phyloP scores from a whole-genome alignment of 2,888 invertebrate species.

The Choreutis nemorana region DNA sequence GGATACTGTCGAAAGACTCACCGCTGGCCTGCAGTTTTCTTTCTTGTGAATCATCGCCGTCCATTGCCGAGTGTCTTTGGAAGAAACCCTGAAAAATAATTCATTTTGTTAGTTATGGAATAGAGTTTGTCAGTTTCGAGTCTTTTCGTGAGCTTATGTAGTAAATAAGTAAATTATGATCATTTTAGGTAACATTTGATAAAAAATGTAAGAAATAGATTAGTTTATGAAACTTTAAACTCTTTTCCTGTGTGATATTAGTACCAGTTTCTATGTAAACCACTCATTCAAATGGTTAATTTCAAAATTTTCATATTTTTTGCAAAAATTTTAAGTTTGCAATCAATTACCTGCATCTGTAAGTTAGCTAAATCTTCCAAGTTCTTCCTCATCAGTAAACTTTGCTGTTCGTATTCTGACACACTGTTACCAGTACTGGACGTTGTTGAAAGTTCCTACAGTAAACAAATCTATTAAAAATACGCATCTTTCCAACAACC shows the following conservation, averaged over 20 bases:
- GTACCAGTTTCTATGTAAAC: no score
- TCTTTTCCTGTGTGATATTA: no score
- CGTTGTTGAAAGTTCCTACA: conserved; percentile 55
- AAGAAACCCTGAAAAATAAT: conserved; percentile 44
- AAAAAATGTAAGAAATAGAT: neutral
- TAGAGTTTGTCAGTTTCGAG: no score
- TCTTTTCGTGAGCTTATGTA: no score
- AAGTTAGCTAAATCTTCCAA: conserved; percentile 58
- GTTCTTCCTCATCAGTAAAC: conserved; percentile 56
- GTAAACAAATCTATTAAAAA: conserved; percentile 2
- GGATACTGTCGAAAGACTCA: no score
- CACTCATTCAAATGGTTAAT: no score
- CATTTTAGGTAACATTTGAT: neutral
- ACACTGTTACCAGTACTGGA: conserved; percentile 62
- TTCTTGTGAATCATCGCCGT: conserved; percentile 55
- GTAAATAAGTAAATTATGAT: no score
- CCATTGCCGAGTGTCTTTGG: conserved; percentile 49
- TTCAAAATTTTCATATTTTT: neutral
- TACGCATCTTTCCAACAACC: neutral
- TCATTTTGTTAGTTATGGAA: no score
- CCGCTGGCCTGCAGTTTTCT: conserved; percentile 55
- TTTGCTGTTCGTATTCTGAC: conserved; percentile 58
- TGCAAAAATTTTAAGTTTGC: no score
- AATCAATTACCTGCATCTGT: conserved; percentile 50
- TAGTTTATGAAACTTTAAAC: no score